Base-by-base conservation (phyloP, 1,140 invertebrate genomes). In the Gryon sp. region DNA sequence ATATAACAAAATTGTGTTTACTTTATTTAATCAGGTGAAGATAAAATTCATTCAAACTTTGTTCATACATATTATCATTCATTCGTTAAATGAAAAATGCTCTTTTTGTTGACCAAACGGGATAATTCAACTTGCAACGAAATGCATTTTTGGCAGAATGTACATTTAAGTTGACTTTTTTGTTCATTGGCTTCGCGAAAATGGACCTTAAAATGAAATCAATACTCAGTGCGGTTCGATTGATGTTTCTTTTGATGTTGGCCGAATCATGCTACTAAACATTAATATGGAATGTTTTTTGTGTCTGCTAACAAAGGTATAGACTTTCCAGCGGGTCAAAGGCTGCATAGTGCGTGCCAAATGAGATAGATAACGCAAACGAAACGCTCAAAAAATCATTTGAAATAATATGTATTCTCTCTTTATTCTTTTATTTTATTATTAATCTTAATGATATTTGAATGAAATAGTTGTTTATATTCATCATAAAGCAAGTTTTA, bases 241-340 rank as follows among this genome's bases (percentile, higher is more conserved):
- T 41, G 45, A 14, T 52, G 16, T 52, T 52, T 63, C 57, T 40
- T 62, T 62, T 62, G 57, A 48, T 32, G 30, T 26, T 48, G 12
- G 0, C 9, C n/a, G 9, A 5, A 52, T 43, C 24, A 12, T 41
- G 38, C 32, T 43, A 41, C 41, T 43, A 65, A 65, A 24, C 46
- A 65, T 65, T 52, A 30, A 65, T 52, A 32, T 32, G 15, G 11
- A 63, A 52, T 41, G 9, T 38, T 45, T 14, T 22, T 28, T 16
- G 6, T 24, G 12, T 19, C 9, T 11, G 8, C 4, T 34, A 11
- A 46, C 12, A 20, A 12, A 48, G 45, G 15, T 6, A 8, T 18
- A 16, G 18, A 40, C 30, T 48, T 40, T 32, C 30, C 2, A 68
- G 32, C 34, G 22, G 24, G 14, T 16, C 16, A 34, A 53, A 53